Percentiles rank a stretch among this genome's conserved stretches.
Conservation (phyloP, 2,888 invertebrate species). For the Strigamia maritima region DNA sequence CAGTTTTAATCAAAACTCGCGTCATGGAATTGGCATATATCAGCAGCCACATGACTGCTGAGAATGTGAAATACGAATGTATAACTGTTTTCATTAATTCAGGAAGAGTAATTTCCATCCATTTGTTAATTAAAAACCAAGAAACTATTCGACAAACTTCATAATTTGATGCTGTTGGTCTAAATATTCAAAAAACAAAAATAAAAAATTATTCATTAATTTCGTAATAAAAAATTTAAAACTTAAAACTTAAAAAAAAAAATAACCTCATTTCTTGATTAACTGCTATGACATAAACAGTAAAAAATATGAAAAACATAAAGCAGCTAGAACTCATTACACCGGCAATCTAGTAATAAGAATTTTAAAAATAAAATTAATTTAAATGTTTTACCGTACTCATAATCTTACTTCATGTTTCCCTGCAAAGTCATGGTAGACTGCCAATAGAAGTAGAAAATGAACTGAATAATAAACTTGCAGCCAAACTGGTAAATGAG, state of each 20-base stretch:
- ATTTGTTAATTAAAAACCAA: slow-evolving; percentile 6
- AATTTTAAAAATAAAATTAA: not conserved
- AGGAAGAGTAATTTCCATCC: slow-evolving; percentile 11
- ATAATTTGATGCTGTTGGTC: not conserved
- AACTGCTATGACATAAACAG: not conserved
- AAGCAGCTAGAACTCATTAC: not conserved
- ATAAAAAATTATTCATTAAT: no score
- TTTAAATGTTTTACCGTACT: no score
- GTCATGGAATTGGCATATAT: not conserved
- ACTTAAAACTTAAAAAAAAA: not conserved
- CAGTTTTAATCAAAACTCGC: not conserved
- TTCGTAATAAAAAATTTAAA: not conserved
- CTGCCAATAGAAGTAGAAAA: not conserved
- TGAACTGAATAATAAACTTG: slow-evolving; percentile 8
- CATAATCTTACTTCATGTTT: slow-evolving; percentile 20
- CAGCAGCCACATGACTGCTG: not conserved
- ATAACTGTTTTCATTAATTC: not conserved
- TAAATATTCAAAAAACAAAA: not conserved
- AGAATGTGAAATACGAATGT: not conserved
- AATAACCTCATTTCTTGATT: not conserved
- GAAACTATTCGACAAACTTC: not conserved
- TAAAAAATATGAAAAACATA: not conserved
- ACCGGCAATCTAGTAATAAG: not conserved
- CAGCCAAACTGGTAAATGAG: slow-evolving; percentile 22
- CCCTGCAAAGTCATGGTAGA: slow-evolving; percentile 20